These are phyloP conservation scores for Sarcophaga subvicina DNA, from an alignment of 2,888 invertebrate species.

Conservation along the genomic window DNA sequence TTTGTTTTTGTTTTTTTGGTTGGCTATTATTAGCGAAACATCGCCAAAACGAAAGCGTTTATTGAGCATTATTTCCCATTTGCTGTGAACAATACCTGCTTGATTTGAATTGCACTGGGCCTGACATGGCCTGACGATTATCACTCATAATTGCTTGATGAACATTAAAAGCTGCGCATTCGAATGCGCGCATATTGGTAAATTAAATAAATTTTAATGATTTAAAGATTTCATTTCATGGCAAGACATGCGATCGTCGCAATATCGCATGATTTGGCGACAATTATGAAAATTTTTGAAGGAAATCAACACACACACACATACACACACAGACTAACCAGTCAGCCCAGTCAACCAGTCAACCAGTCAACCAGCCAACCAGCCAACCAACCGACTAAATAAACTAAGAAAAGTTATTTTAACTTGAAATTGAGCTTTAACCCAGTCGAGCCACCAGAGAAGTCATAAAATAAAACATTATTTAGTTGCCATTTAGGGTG, in stretches of 20 bases:
- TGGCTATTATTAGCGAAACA: slow-evolving; percentile 21
- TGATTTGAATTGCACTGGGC: neutral
- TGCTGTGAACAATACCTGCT: neutral
- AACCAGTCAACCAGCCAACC: neutral
- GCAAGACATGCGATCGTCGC: slow-evolving; percentile 58
- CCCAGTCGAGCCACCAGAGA: slow-evolving; percentile 66
- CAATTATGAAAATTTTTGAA: slow-evolving; percentile 59
- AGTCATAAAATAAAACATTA: slow-evolving; percentile 69
- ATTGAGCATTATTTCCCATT: slow-evolving; percentile 46
- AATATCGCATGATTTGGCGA: slow-evolving; percentile 67
- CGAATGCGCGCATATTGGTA: slow-evolving; percentile 50
- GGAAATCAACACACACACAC: slow-evolving; percentile 22
- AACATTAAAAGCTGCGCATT: slow-evolving; percentile 47
- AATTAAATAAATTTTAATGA: slow-evolving; percentile 64
- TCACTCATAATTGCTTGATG: slow-evolving; percentile 69
- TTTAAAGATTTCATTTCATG: slow-evolving; percentile 51
- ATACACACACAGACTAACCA: neutral
- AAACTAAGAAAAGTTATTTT: slow-evolving; percentile 55
- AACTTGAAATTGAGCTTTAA: slow-evolving; percentile 67
- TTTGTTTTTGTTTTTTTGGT: neutral
- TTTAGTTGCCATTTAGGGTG: slow-evolving; percentile 66
- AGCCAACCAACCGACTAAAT: slow-evolving; percentile 15
- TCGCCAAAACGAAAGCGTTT: slow-evolving; percentile 58
- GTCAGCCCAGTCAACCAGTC: slow-evolving; percentile 1
- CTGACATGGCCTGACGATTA: slow-evolving; percentile 56